Evolutionary conservation across 2,113 vertebrate genomes (phyloP).

Genomic region (Chinchilla lanigera): DNA sequence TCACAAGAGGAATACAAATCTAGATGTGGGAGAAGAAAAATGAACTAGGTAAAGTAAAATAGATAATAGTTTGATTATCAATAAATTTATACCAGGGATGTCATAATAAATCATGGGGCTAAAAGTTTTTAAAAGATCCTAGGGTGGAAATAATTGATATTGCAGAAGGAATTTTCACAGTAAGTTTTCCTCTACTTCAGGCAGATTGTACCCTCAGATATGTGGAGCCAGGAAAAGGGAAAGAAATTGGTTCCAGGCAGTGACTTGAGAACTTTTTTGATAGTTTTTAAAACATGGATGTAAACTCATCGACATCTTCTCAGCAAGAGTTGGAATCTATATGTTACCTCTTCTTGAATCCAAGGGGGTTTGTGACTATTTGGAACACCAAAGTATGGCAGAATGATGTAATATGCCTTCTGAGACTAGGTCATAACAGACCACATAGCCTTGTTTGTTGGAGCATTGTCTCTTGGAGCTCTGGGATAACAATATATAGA

Average conservation of each 20-base stretch:
- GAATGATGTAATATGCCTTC: not conserved
- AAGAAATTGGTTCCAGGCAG: not conserved
- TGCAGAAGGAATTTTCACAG: not conserved
- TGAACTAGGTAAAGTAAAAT: not conserved
- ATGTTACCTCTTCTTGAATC: not conserved
- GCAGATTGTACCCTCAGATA: not conserved
- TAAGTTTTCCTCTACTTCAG: not conserved
- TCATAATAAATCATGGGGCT: not conserved
- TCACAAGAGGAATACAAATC: not conserved
- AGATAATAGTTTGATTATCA: not conserved
- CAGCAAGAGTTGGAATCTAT: not conserved
- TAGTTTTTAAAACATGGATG: not conserved
- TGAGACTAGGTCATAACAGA: not conserved
- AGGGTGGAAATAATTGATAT: not conserved
- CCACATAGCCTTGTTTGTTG: not conserved
- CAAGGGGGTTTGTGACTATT: not conserved
- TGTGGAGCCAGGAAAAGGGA: not conserved
- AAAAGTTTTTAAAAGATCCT: not conserved
- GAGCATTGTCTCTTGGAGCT: not conserved
- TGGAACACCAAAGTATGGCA: not conserved
- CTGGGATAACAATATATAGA: not conserved
- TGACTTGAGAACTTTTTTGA: not conserved
- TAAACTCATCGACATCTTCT: not conserved
- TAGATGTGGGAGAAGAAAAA: not conserved
- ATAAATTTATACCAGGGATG: not conserved